Evolutionary conservation across 1,140 invertebrate species (phyloP), one percentile per base, ranked within the genome.

Genomic region (Acromyrmex charruanus): DNA sequence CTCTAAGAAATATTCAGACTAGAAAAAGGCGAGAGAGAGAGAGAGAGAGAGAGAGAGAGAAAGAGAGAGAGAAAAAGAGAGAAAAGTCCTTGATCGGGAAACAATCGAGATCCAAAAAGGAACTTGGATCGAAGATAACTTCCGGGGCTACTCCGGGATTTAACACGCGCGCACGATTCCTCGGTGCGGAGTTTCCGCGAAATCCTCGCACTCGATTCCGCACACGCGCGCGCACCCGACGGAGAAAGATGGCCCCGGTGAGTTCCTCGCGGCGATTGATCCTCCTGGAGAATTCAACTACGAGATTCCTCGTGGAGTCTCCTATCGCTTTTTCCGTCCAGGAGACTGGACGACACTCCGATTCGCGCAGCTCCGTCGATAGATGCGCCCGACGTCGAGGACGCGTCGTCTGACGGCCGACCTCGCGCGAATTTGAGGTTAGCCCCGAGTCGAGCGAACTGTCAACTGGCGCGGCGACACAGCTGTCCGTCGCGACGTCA

Each of bases 241-340:
- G 58, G 49, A 44, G 85, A 31, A 87, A 77, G 90, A 92, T 86
- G 81, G 77, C 88, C 66, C 66, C 39, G 35, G 35, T 49, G 66
- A 31, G 21, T 18, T 25, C 12, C 39, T 68, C 39, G 66, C 39
- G 39, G 3, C 21, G 39, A 69, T 69, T 14, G n/a, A 68, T 68
- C 12, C n/a, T 39, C 63, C 63, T 65, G 0, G 61, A 31, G 16
- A 63, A 31, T 16, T 14, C 14, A 63, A 25, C 16, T 5, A 6
- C 14, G 25, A 25, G 61, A 63, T 65, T 31, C 7, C 31, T 39
- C 65, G 65, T 2, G 6, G 31, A n/a, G 18, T 51, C 28, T 9
- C 63, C 28, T 35, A 6, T 14, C 28, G 25, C 59, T 16, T 51
- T 51, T 2, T n/a, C 9, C 55, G 14, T 63, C 61, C 61, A 14